Percentiles rank a stretch among this genome's conserved stretches.
Conservation (phyloP, 2,888 invertebrate species). For the Agrochola lychnidis region DNA sequence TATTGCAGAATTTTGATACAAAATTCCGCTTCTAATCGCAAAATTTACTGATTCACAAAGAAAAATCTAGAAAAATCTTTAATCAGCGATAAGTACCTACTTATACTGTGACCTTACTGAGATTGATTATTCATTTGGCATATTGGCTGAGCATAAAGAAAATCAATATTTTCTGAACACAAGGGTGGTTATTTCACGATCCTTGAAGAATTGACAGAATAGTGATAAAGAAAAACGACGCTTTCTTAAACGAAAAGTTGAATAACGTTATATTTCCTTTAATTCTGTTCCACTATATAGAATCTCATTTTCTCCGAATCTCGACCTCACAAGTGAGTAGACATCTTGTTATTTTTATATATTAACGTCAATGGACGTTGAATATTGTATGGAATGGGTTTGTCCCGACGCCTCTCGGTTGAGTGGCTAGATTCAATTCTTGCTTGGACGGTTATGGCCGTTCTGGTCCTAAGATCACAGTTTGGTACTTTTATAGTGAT, state of each 20-base stretch:
- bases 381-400: constrained; percentile 50
- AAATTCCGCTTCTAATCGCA: neutral
- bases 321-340: constrained; percentile 15
- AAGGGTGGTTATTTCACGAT: neutral
- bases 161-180: neutral
- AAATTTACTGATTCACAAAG: neutral
- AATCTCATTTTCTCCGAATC: constrained; percentile 34
- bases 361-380: constrained; percentile 51
- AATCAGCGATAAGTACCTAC: neutral
- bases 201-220: neutral
- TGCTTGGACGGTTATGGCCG: constrained; percentile 23
- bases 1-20: neutral
- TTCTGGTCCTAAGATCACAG: constrained; percentile 27
- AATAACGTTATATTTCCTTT: constrained; percentile 18
- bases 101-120: neutral
- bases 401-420: constrained; percentile 24
- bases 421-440: constrained; percentile 49
- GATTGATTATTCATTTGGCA: neutral
- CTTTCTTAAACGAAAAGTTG: constrained; percentile 14
- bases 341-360: constrained; percentile 55
- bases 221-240: neutral
- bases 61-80: neutral
- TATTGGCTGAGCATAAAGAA: neutral
- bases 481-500: constrained; percentile 29
- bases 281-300: neutral